Percentiles rank a stretch among this genome's conserved stretches.
Conservation (phyloP, 37 sponge, comb jelly and placozoan species). For the Haliclona indistincta region DNA sequence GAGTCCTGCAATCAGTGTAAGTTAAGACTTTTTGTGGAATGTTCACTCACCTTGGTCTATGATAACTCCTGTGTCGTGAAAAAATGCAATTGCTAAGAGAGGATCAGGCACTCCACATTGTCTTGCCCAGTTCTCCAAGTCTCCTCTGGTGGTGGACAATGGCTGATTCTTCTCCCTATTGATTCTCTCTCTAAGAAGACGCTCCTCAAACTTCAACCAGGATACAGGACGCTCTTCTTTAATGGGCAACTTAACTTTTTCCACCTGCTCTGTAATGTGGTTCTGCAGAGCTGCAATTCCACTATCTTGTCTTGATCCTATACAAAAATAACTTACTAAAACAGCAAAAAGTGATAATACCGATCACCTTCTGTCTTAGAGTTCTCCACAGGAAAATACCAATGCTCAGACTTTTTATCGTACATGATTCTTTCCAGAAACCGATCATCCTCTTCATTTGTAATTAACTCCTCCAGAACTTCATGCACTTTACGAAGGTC, state of each 20-base stretch:
- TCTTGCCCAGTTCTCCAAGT: conserved; percentile 3
- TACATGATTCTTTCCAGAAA: conserved; percentile 11
- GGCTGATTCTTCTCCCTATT: background rate
- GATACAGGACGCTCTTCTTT: conserved; percentile 36
- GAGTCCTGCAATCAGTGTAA: background rate
- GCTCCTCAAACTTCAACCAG: conserved; percentile 44
- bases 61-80: conserved; percentile 48
- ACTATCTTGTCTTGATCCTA: conserved; percentile 21
- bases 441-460: background rate
- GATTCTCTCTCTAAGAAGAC: background rate
- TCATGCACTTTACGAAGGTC: conserved; percentile 15
- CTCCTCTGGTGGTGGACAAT: background rate
- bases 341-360: too few relatives aligned
- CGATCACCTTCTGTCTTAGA: conserved; percentile 21
- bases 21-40: background rate
- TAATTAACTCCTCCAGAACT: background rate
- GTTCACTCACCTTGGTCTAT: conserved; percentile 25
- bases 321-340: too few relatives aligned
- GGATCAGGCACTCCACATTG: background rate
- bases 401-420: background rate
- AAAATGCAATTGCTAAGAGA: conserved; percentile 31
- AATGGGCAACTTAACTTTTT: conserved; percentile 21
- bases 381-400: conserved; percentile 38
- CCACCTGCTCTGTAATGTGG: conserved; percentile 2
- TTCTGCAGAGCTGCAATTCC: conserved; percentile 36